Evolutionary conservation across 2,888 invertebrate genomes (phyloP).

Genomic region (Rhogogaster chlorosoma): DNA sequence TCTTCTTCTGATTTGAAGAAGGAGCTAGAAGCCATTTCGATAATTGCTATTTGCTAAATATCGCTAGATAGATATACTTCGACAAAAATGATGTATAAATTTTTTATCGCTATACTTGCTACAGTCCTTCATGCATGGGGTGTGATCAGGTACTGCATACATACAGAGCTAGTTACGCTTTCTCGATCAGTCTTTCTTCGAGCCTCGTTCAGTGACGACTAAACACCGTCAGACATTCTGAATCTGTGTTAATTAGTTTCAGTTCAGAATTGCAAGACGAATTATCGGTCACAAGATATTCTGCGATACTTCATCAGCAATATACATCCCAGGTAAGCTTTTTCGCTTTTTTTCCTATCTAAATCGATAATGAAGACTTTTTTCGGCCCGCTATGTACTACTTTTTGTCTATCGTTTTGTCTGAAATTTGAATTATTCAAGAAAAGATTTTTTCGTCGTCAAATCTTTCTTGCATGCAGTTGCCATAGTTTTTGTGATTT

Average conservation of each 20-base stretch:
- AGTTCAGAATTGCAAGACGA: neutral
- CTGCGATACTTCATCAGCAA: neutral
- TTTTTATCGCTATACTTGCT: neutral
- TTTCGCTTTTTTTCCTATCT: neutral
- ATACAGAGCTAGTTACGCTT: neutral
- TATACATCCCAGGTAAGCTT: neutral
- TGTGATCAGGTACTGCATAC: neutral
- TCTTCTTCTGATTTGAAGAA: neutral
- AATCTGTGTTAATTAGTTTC: neutral
- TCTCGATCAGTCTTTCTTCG: conserved; percentile 25
- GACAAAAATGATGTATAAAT: neutral
- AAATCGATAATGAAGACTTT: neutral
- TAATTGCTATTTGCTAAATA: neutral
- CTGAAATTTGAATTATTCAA: neutral
- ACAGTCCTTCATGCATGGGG: neutral
- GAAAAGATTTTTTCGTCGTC: neutral
- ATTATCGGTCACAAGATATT: neutral
- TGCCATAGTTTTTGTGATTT: neutral
- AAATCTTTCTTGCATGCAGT: neutral
- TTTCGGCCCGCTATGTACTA: neutral
- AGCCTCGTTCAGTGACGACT: conserved; percentile 19
- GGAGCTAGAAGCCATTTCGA: neutral
- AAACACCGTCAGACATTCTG: neutral
- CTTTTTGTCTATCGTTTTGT: neutral
- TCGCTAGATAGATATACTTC: neutral